Base-by-base conservation (phyloP, 2,797 vertebrate genomes). In the Leuciscus waleckii region DNA sequence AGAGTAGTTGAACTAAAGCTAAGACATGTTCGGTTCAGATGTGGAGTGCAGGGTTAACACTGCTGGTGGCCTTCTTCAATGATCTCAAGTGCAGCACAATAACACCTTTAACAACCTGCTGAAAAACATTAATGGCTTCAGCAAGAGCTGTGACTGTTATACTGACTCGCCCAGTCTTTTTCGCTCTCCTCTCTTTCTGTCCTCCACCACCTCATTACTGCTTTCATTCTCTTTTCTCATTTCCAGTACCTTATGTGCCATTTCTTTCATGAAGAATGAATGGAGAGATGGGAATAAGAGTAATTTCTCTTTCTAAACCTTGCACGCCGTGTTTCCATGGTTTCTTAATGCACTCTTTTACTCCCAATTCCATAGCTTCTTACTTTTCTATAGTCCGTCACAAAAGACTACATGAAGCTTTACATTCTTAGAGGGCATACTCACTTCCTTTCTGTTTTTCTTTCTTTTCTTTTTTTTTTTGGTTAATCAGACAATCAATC, bases 61-160 rank as follows among this genome's bases (percentile, higher is more conserved):
- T 16, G 11, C 35, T 46, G 65, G 49, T 70, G 37, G 49, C 37
- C 75, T 43, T 69, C 65, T 78, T 78, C 75, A 79, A 58, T 35
- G 19, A 79, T 84, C 65, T 84, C 65, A 84, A 84, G 83, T 79
- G 58, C 61, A 71, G 49, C 84, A 88, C 81, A 88, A 85, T 77
- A 84, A 73, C 16, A 29, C 69, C 84, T 86, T 81, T 87, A 78
- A 79, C 74, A 85, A 63, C 67, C 46, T 79, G 37, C 83, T 79
- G 83, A 87, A 87, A 77, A 87, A 78, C 81, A 85, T 67, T 85
- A 84, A 83, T 87, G 86, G 81, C 82, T 87, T 75, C 73, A 35
- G 71, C 65, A 74, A 73, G 67, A 89, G 61, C 39, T 78, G 61
- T 56, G 43, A 86, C 51, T 46, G 65, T 84, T 77, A 67, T 43